These are phyloP conservation scores for Mirounga angustirostris DNA, from an alignment of 2,113 vertebrate species.

Conservation along the genomic window DNA sequence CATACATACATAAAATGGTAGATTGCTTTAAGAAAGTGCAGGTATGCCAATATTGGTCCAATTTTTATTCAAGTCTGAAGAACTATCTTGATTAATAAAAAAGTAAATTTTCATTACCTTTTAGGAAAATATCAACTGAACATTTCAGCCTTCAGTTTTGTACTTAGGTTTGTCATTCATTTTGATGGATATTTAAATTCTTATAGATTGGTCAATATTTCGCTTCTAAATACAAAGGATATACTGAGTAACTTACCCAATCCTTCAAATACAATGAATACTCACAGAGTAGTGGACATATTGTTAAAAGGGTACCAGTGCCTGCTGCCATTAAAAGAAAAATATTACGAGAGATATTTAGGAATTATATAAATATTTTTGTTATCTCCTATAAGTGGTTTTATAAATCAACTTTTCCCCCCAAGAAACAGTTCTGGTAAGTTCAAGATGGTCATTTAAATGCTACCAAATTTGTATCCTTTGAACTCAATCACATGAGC, in stretches of 20 bases:
- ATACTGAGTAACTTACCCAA: constrained; percentile 1
- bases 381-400: neutral
- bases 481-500: constrained; percentile 28
- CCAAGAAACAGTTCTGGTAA: constrained; percentile 9
- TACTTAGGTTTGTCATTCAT: constrained; percentile 37
- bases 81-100: constrained; percentile 34
- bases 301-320: constrained; percentile 27
- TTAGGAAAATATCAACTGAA: constrained; percentile 65
- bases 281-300: neutral
- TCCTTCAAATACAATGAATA: constrained; percentile 17
- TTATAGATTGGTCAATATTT: constrained; percentile 50
- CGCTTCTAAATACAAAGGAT: constrained; percentile 50
- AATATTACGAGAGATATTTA: constrained; percentile 5
- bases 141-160: constrained; percentile 45
- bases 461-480: constrained; percentile 37
- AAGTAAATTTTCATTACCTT: constrained; percentile 47
- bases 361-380: constrained; percentile 27
- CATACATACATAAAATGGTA: neutral
- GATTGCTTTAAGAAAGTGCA: neutral
- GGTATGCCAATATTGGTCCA: constrained; percentile 8
- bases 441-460: constrained; percentile 51
- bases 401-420: neutral
- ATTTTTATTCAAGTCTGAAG: constrained; percentile 37
- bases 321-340: constrained; percentile 17
- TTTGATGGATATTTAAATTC: constrained; percentile 27